phyloP scores from a whole-genome alignment of 2,113 vertebrate genomes.

The Misgurnus mizolepis region DNA sequence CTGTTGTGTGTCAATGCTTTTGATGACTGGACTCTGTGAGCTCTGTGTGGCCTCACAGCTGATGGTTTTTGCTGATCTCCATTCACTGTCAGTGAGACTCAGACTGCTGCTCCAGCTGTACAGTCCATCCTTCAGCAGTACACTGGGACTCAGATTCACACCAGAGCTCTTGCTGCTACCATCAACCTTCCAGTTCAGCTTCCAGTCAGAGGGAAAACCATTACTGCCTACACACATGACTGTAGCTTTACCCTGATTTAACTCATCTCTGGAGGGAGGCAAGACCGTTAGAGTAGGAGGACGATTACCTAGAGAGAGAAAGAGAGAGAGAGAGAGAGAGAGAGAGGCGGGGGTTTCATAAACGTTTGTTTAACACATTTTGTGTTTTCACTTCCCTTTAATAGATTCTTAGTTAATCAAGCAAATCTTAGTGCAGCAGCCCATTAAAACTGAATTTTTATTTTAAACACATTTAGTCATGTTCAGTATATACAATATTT shows the following conservation, averaged over 20 bases:
- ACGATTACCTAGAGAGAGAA: neutral
- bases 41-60: slow-evolving; percentile 50
- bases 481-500: too few species aligned
- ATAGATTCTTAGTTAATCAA: neutral
- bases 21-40: slow-evolving; percentile 38
- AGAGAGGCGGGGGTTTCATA: neutral
- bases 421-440: slow-evolving; percentile 9
- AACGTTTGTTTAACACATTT: neutral
- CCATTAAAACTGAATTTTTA: neutral
- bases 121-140: slow-evolving; percentile 37
- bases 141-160: slow-evolving; percentile 16
- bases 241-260: slow-evolving; percentile 43
- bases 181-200: slow-evolving; percentile 53
- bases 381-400: slow-evolving; percentile 2
- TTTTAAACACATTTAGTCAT: too few species aligned
- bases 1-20: slow-evolving; percentile 23
- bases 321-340: neutral
- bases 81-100: slow-evolving; percentile 42
- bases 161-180: slow-evolving; percentile 17
- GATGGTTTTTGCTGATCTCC: slow-evolving; percentile 33
- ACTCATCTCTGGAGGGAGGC: slow-evolving; percentile 50
- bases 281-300: slow-evolving; percentile 51
- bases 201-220: slow-evolving; percentile 60
- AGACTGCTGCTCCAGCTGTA: slow-evolving; percentile 60
- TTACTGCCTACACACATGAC: slow-evolving; percentile 51